Conservation (phyloP, 2,113 vertebrate species). For the Zeus faber region DNA sequence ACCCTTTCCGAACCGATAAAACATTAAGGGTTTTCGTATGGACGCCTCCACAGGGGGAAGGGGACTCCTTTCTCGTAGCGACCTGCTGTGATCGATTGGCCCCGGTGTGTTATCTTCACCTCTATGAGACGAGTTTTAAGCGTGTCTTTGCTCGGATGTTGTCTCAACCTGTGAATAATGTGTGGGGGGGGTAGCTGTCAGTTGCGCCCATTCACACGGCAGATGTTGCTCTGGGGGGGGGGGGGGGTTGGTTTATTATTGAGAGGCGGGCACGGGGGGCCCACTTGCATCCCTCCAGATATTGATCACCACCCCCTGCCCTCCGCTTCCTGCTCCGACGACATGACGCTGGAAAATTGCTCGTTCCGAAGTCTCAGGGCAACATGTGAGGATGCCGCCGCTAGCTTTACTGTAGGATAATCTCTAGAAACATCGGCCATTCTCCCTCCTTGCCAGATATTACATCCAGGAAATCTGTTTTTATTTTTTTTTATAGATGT, state of each 20-base stretch:
- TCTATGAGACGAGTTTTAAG: slow-evolving; percentile 28
- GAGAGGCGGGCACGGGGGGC: slow-evolving; percentile 9
- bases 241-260: no score
- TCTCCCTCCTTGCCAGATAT: no score
- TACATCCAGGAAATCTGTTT: no score
- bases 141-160: slow-evolving; percentile 47
- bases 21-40: slow-evolving; percentile 16
- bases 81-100: not conserved
- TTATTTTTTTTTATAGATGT: no score
- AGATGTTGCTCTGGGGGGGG: slow-evolving; percentile 19
- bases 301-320: slow-evolving; percentile 48
- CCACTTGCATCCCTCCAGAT: slow-evolving; percentile 33
- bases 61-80: not conserved
- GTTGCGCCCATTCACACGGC: slow-evolving; percentile 14
- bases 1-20: slow-evolving; percentile 31
- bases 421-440: no score
- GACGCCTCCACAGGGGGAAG: slow-evolving; percentile 1
- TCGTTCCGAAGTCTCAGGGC: no score
- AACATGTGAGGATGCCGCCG: no score
- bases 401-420: no score
- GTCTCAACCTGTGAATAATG: slow-evolving; percentile 49
- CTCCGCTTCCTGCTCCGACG: slow-evolving; percentile 13
- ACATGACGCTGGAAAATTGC: no score
- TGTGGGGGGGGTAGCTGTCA: slow-evolving; percentile 29
- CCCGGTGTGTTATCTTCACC: slow-evolving; percentile 28